Base-by-base conservation (phyloP, 1,140 invertebrate genomes). In the Mizuhopecten yessoensis region DNA sequence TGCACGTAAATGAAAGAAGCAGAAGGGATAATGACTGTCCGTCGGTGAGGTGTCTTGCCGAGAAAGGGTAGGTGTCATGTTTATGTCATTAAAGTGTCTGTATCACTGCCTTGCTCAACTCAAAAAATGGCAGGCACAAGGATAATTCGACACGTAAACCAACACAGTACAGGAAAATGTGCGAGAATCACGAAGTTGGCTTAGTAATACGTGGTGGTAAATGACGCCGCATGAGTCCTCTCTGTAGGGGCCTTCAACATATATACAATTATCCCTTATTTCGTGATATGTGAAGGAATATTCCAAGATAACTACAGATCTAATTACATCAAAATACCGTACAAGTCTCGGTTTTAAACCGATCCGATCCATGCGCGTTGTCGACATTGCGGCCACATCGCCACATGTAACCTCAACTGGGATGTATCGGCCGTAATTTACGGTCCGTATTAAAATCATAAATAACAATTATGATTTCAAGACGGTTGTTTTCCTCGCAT, bases 391-490 rank as follows among this genome's bases (percentile, higher is more conserved):
- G 57, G 57, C 57, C 23, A 29, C 57, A 75, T 29, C 57, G n/a
- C 57, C 57, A 75, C 57, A 75, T 75, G 57, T 75, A n/a, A 17
- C 57, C 57, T 75, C 57, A 7, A 75, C n/a, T 29, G 57, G 57
- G 57, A 75, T 75, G 17, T 75, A 75, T 75, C n/a, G 23, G 17
- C 23, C 1, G 23, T 75, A n/a, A 75, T 75, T 75, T 75, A 75
- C 57, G 2, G n/a, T 75, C 57, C n/a, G 23, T 75, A 75, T 75
- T 75, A 75, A 75, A 75, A 75, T 29, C 57, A 75, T 75, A 75
- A 75, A 75, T 75, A 75, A 75, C 57, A 75, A 75, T 75, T 75
- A 75, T 75, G 57, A 75, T 75, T 75, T 75, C 57, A 75, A 75
- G 57, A 75, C 57, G 57, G 57, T 75, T 75, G 57, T 75, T 75